Evolutionary conservation across 2,797 vertebrate species (phyloP), one percentile per base, ranked within the genome.

Genomic region (Oreonectes daqikongensis): DNA sequence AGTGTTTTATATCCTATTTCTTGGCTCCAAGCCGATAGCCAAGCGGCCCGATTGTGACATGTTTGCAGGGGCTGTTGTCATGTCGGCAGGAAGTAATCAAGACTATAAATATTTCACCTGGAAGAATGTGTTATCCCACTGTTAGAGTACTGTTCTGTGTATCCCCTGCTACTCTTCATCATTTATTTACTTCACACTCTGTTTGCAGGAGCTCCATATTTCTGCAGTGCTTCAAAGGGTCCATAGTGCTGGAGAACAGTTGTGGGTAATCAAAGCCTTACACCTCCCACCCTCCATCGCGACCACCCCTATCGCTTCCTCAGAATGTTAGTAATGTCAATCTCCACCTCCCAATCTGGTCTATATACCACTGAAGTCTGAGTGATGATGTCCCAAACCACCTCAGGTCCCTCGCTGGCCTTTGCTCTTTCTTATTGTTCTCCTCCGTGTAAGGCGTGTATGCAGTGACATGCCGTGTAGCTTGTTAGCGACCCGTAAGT

Each of bases 31-130:
- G 68, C 26, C 30, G 3, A 77, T 85, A 78, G 78, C 57, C 48
- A 85, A 81, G 55, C 26, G 5, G 15, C 26, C 55, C 24, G 3
- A 30, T 28, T 14, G 55, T 30, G 55, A 59, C 26, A 83, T 77
- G 73, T 87, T 81, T 80, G 50, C 79, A 79, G 72, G 84, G 82
- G 80, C 75, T 50, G 68, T 65, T 79, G 69, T 86, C 81, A 73
- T 79, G 44, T 71, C 79, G 32, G 79, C 83, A 85, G 70, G 82
- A 85, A 87, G 83, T 87, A 85, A 90, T 90, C 83, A 88, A 79
- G 64, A 80, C 84, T 84, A 89, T 92, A 88, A 91, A 92, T 92
- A 92, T 91, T 93, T 92, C 79, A 93, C 79, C 78, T 80, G 69
- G 40, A 17, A 20, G 77, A 83, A 84, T 83, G 71, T 88, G 70